Conservation (phyloP, 53 echinoderm and acorn worm genomes). For the Antedon mediterranea region DNA sequence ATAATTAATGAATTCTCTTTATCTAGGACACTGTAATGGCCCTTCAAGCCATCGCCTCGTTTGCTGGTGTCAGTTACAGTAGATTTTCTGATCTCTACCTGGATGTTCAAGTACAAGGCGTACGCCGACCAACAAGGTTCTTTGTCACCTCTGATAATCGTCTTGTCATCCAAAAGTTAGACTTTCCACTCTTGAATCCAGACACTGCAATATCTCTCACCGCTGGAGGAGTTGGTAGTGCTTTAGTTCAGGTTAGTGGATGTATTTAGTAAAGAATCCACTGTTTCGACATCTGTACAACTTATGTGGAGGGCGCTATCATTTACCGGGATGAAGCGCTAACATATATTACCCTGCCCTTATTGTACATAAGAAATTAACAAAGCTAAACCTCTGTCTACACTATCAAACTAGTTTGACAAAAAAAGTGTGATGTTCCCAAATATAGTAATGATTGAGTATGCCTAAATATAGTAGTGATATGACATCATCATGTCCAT, state of each 20-base stretch:
- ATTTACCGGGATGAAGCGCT: no score
- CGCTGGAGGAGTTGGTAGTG: slow-evolving; percentile 66
- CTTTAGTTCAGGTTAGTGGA: slow-evolving; percentile 55
- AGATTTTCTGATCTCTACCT: slow-evolving; percentile 13
- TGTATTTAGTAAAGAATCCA: no score
- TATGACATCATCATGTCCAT: no score
- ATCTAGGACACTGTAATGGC: slow-evolving; percentile 80
- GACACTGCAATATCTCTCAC: slow-evolving; percentile 34
- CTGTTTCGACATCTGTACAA: no score
- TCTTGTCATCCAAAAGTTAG: slow-evolving; percentile 45
- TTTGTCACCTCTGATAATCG: slow-evolving; percentile 25
- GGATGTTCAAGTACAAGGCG: slow-evolving; percentile 21
- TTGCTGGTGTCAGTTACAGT: slow-evolving; percentile 37
- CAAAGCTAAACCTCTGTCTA: no score
- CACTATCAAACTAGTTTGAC: no score
- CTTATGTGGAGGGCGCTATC: no score
- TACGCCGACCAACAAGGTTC: slow-evolving; percentile 6
- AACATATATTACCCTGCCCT: no score
- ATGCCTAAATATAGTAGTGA: no score
- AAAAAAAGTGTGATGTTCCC: no score
- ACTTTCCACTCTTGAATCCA: slow-evolving; percentile 21
- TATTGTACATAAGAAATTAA: no score
- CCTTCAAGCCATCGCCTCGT: slow-evolving; percentile 56
- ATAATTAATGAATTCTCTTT: background rate
- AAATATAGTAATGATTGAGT: no score